A percentile compares a stretch with the other conserved stretches of the same genome.
Evolutionary conservation across 1,140 invertebrate species (phyloP).

Genomic region (Heliothis virescens): DNA sequence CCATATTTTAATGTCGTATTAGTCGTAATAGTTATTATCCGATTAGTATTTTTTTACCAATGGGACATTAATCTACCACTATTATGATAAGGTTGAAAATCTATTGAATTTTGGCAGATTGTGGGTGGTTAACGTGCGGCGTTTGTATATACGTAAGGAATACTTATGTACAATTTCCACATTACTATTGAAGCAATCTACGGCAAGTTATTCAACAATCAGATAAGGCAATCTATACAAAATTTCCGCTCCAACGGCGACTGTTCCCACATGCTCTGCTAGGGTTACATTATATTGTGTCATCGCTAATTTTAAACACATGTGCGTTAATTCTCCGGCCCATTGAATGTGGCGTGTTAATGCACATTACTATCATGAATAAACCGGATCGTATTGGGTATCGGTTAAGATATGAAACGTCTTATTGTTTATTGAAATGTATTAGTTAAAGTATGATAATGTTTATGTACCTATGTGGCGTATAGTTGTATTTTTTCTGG

Average conservation of each 20-base stretch:
- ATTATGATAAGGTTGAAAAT: too few relatives aligned
- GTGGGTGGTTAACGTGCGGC: too few relatives aligned
- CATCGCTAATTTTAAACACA: constrained; percentile 55
- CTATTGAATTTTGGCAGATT: too few relatives aligned
- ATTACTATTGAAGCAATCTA: not conserved
- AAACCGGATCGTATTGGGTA: constrained; percentile 47
- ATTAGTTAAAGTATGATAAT: not conserved
- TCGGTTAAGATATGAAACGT: constrained; percentile 12
- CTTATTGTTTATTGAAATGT: constrained; percentile 23
- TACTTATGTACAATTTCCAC: not conserved
- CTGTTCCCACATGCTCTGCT: not conserved
- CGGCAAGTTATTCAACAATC: not conserved
- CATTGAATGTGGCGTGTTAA: constrained; percentile 55
- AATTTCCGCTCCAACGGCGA: constrained; percentile 10
- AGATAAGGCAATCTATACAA: constrained; percentile 41
- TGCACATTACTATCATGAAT: constrained; percentile 45
- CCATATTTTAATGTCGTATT: too few relatives aligned
- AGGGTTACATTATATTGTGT: constrained; percentile 42
- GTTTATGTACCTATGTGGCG: not conserved
- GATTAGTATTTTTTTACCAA: too few relatives aligned
- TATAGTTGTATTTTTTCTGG: not conserved
- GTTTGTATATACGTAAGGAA: not conserved
- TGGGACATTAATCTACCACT: too few relatives aligned
- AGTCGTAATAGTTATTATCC: too few relatives aligned
- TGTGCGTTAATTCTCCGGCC: constrained; percentile 57